A percentile compares a stretch with the other conserved stretches of the same genome.
Conservation (phyloP, 2,888 invertebrate genomes). For the Agrenia bidenticulata region DNA sequence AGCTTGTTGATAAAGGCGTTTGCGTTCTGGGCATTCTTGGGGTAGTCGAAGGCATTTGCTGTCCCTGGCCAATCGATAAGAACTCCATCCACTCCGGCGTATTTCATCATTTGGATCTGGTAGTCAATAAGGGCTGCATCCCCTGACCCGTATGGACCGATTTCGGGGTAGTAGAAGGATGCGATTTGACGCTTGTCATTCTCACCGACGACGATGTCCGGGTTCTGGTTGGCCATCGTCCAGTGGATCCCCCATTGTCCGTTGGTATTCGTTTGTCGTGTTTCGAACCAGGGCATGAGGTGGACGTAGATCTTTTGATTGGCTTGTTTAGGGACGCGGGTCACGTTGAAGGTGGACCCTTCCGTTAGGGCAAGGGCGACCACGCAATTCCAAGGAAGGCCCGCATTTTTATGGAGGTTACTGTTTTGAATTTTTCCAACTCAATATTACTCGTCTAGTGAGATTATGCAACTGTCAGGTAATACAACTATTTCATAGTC, state of each 20-base stretch:
- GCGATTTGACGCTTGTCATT: conserved; percentile 43
- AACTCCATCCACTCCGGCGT: conserved; percentile 48
- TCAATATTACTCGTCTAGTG: no score
- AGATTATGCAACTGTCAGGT: no score
- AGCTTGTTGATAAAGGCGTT: conserved; percentile 32
- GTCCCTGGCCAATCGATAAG: conserved; percentile 43
- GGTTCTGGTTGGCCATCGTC: conserved; percentile 48
- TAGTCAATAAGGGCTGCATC: conserved; percentile 36
- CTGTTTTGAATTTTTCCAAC: no score
- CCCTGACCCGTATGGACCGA: conserved; percentile 46
- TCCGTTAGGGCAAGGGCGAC: no score
- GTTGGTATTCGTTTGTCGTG: conserved; percentile 28
- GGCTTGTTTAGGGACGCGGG: conserved; percentile 10
- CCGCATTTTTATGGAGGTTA: no score
- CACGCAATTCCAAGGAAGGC: no score
- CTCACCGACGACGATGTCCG: conserved; percentile 38
- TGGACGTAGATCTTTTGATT: conserved; percentile 42
- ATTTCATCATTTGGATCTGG: conserved; percentile 44
- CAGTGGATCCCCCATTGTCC: conserved; percentile 49
- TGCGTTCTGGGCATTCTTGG: conserved; percentile 41
- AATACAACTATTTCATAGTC: no score
- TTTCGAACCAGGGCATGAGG: conserved; percentile 50
- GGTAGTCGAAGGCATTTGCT: conserved; percentile 40
- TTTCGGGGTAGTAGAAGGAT: conserved; percentile 45
- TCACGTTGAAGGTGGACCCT: neutral